A percentile compares a stretch with the other conserved stretches of the same genome.
Conservation (phyloP, 1,140 invertebrate genomes). For the Trypoxylus dichotomus region DNA sequence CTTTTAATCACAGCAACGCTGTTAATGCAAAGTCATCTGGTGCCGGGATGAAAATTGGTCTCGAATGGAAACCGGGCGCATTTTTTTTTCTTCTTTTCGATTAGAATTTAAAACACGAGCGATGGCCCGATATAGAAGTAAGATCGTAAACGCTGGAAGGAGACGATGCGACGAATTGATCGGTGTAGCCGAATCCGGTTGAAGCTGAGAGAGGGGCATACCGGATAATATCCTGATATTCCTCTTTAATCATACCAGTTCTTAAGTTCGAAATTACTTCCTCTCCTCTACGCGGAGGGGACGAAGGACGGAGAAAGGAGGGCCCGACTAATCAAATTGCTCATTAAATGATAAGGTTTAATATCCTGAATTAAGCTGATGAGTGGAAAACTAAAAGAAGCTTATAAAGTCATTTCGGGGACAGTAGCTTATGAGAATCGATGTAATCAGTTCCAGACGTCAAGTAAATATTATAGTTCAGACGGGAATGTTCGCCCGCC, state of each 20-base stretch:
- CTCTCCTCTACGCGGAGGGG: constrained; percentile 30
- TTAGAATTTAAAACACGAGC: constrained; percentile 9
- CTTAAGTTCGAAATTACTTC: constrained; percentile 39
- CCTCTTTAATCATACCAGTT: constrained; percentile 40
- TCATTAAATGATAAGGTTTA: constrained; percentile 47
- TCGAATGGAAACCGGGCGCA: neutral
- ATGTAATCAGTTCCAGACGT: constrained; percentile 30
- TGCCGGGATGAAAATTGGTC: neutral
- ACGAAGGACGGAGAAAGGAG: constrained; percentile 23
- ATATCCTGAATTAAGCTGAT: constrained; percentile 46
- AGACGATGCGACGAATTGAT: neutral
- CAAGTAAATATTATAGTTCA: constrained; percentile 32
- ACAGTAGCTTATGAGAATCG: constrained; percentile 29
- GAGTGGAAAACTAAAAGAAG: constrained; percentile 39
- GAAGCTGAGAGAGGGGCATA: neutral
- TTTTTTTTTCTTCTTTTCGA: neutral
- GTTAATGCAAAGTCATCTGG: constrained; percentile 9
- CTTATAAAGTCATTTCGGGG: constrained; percentile 37
- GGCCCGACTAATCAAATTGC: constrained; percentile 41
- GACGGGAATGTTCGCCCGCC: neutral
- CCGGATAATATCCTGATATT: constrained; percentile 35
- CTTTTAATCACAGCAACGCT: constrained; percentile 1
- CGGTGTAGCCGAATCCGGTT: neutral
- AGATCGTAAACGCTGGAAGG: neutral
- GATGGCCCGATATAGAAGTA: constrained; percentile 1